These are phyloP conservation scores for Hydrochoerus hydrochaeris DNA, from an alignment of 2,113 vertebrate genomes.

Conservation along the genomic window DNA sequence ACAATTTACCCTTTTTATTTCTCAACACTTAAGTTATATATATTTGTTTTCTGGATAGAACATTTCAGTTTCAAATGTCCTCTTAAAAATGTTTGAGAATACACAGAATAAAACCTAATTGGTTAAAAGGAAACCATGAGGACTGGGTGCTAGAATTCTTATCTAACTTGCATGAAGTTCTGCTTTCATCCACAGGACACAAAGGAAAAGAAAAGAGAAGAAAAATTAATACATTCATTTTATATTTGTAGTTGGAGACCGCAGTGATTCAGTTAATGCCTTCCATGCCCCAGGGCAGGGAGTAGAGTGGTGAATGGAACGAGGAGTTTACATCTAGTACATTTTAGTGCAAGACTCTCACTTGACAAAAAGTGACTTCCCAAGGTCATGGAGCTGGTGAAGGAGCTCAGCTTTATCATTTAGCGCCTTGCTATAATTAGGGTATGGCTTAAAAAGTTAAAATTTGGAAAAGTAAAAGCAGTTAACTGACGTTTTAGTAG, in stretches of 20 bases:
- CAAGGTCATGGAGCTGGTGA: conserved; percentile 66
- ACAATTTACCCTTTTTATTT: conserved; percentile 9
- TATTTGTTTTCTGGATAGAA: conserved; percentile 14
- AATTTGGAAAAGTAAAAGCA: conserved; percentile 53
- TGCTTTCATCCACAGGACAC: neutral
- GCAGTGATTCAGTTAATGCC: neutral
- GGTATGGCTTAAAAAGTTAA: conserved; percentile 59
- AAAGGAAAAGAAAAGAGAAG: neutral
- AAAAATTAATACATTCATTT: conserved; percentile 4
- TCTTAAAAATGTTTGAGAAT: conserved; percentile 3
- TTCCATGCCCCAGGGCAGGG: neutral
- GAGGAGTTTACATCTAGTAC: neutral
- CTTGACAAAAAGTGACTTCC: conserved; percentile 52
- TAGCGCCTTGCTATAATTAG: conserved; percentile 57
- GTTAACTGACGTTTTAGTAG: conserved; percentile 25
- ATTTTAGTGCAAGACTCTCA: conserved; percentile 4
- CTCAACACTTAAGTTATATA: conserved; percentile 38
- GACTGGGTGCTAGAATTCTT: neutral
- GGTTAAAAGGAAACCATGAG: conserved; percentile 12
- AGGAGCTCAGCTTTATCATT: conserved; percentile 64
- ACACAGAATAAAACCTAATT: conserved; percentile 39
- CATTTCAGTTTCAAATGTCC: conserved; percentile 37
- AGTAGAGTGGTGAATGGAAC: neutral
- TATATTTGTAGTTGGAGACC: neutral
- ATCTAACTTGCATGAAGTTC: neutral